Conservation (phyloP, 2,113 vertebrate species). For the Leucosticte australis region DNA sequence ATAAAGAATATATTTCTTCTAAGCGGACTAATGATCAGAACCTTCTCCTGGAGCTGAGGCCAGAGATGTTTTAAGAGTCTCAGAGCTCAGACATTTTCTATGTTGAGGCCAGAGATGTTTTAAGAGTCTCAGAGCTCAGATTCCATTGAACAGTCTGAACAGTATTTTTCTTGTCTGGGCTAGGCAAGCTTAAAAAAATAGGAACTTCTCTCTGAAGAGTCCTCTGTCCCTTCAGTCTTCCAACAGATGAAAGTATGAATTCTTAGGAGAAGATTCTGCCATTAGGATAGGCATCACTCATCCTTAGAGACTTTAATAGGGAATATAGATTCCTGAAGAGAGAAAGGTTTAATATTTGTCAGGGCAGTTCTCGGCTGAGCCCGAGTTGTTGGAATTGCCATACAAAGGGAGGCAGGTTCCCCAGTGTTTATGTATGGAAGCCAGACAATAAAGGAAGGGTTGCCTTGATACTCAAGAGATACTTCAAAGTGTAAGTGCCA, state of each 20-base stretch:
- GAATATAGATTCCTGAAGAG: neutral
- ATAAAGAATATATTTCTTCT: neutral
- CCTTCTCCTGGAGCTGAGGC: neutral
- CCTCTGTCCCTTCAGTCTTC: neutral
- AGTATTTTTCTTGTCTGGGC: neutral
- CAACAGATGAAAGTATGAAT: neutral
- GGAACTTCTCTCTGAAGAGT: neutral
- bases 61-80: neutral
- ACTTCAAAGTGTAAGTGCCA: neutral
- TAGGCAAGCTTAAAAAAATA: neutral
- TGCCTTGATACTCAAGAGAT: neutral
- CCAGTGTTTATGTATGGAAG: neutral
- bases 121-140: neutral
- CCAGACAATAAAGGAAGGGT: neutral
- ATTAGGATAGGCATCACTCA: neutral
- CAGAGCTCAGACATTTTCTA: neutral
- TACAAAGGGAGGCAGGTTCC: neutral
- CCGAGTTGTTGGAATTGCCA: neutral
- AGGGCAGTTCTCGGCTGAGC: neutral
- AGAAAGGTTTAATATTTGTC: neutral
- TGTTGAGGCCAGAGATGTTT: neutral
- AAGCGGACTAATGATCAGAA: neutral
- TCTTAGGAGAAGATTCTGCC: neutral
- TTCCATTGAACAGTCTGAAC: neutral
- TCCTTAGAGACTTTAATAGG: neutral